These are phyloP conservation scores for Tridacna crocea DNA, from an alignment of 2,888 invertebrate species.

Conservation along the genomic window DNA sequence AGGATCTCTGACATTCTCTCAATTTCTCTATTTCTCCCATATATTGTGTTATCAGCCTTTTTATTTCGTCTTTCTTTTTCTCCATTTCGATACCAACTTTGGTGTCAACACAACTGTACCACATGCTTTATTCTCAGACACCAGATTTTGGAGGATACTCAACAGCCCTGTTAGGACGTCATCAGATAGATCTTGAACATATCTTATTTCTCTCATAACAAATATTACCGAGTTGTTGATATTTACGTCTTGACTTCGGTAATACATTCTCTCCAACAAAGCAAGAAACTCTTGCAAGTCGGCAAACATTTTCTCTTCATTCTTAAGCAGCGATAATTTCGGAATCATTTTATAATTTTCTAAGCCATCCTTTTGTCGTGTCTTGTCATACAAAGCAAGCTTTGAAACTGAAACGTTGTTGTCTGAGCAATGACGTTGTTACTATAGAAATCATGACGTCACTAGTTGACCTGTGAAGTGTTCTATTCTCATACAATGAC, in stretches of 20 bases:
- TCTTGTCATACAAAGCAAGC: not conserved
- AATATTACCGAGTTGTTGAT: not conserved
- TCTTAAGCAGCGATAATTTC: conserved; percentile 2
- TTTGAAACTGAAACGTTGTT: not conserved
- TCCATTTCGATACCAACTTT: not conserved
- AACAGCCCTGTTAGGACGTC: not conserved
- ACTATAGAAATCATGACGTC: not conserved
- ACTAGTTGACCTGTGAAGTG: too few species aligned
- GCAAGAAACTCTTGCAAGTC: not conserved
- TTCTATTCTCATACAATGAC: too few species aligned
- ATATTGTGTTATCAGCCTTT: not conserved
- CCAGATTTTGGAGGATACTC: not conserved
- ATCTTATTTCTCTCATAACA: not conserved
- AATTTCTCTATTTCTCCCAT: not conserved
- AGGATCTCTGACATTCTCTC: not conserved
- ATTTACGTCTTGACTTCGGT: not conserved
- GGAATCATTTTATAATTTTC: not conserved
- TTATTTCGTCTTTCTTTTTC: not conserved
- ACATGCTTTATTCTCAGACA: not conserved
- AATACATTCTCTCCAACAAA: not conserved
- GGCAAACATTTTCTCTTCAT: not conserved
- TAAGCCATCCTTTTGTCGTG: not conserved
- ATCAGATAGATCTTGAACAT: not conserved
- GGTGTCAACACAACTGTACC: not conserved
- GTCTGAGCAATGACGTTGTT: not conserved